Conservation (phyloP, 2,113 vertebrate genomes). For the Lampris megalopsis region DNA sequence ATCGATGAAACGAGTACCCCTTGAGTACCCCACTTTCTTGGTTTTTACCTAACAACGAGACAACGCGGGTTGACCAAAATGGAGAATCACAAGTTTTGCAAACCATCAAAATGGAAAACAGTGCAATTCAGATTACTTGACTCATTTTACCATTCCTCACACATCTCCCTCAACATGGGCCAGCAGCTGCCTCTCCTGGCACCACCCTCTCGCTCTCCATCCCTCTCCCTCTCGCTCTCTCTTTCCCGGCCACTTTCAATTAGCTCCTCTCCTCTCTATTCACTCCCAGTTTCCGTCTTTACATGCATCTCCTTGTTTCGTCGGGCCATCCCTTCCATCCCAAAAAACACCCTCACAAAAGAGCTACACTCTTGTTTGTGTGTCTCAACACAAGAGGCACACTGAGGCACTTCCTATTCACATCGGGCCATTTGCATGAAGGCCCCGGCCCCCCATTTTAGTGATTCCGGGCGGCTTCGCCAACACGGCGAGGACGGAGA, state of each 20-base stretch:
- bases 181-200: slow-evolving; percentile 61
- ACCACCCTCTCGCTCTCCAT: too few species aligned
- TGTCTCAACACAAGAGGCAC: slow-evolving; percentile 71
- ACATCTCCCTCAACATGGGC: slow-evolving; percentile 25
- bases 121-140: neutral
- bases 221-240: too few species aligned
- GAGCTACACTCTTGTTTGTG: slow-evolving; percentile 70
- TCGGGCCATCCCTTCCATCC: slow-evolving; percentile 72
- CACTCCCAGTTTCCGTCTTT: slow-evolving; percentile 71
- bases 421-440: slow-evolving; percentile 74
- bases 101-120: neutral
- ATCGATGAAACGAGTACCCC: neutral
- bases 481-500: slow-evolving; percentile 29
- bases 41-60: neutral
- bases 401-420: slow-evolving; percentile 75
- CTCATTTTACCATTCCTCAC: slow-evolving; percentile 27
- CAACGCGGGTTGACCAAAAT: neutral
- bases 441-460: slow-evolving; percentile 58
- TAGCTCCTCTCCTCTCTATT: slow-evolving; percentile 74
- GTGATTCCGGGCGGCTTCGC: slow-evolving; percentile 43
- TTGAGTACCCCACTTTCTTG: neutral
- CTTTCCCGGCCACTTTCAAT: slow-evolving; percentile 64
- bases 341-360: slow-evolving; percentile 70
- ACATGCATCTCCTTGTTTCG: slow-evolving; percentile 71
- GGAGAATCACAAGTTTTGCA: neutral